A percentile compares a stretch with the other conserved stretches of the same genome.
These are phyloP conservation scores for Sceliomorpha sp. DNA, from an alignment of 2,888 invertebrate species.

Conservation along the genomic window DNA sequence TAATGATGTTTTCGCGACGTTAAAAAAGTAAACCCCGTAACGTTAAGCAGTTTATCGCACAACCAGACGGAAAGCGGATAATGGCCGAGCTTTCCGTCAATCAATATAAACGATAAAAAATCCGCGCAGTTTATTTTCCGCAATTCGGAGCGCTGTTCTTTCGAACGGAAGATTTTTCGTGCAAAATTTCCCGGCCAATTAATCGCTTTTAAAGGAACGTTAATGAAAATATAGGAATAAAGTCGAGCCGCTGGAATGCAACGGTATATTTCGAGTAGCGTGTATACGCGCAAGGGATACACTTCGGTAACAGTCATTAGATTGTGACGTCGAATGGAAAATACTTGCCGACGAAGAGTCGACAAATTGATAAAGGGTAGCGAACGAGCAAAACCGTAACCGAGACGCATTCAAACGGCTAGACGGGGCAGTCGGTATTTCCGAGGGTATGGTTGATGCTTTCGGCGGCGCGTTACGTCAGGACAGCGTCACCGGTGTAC, in stretches of 20 bases:
- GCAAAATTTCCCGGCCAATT: no score
- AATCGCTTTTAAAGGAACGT: no score
- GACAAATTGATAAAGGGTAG: constrained; percentile 52
- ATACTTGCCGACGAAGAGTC: constrained; percentile 44
- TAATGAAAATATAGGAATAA: no score
- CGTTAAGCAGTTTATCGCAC: constrained; percentile 15
- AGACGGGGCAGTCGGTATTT: constrained; percentile 48
- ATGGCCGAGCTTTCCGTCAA: no score
- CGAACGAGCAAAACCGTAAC: constrained; percentile 29
- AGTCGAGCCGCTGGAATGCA: no score
- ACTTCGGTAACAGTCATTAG: constrained; percentile 42
- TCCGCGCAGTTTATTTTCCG: no score
- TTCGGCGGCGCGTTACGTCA: constrained; percentile 64
- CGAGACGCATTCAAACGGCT: constrained; percentile 45
- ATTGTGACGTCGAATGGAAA: constrained; percentile 35
- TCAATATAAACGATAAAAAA: no score
- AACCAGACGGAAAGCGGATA: no score
- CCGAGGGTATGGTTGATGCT: constrained; percentile 62
- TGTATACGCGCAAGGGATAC: constrained; percentile 1
- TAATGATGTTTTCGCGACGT: constrained; percentile 49
- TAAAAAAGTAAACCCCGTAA: constrained; percentile 26
- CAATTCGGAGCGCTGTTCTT: no score
- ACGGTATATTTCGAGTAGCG: no score
- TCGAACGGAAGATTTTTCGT: no score
- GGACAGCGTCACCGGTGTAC: constrained; percentile 71